phyloP scores from a whole-genome alignment of 2,888 invertebrate species.

The Thymelicus lineola region DNA sequence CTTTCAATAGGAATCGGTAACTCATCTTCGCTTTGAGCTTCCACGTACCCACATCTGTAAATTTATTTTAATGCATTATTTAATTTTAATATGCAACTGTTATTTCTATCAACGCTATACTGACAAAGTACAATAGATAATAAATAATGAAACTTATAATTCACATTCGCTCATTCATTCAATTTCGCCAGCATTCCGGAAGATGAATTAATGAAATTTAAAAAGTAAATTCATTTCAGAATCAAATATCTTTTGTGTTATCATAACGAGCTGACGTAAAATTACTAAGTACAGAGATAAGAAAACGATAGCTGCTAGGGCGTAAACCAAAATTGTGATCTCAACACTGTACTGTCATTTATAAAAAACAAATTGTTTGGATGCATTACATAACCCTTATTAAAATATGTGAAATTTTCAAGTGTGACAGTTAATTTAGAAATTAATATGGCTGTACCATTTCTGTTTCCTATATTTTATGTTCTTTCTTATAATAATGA shows the following conservation, averaged over 20 bases:
- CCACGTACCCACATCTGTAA: conserved; percentile 54
- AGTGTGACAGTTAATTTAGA: no score
- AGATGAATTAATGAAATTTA: conserved; percentile 43
- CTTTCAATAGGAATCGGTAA: conserved; percentile 69
- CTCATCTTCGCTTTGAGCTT: conserved; percentile 66
- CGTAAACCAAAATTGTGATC: conserved; percentile 55
- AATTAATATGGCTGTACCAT: no score
- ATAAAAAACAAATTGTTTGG: conserved; percentile 17
- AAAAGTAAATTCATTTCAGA: conserved; percentile 65
- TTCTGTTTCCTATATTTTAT: no score
- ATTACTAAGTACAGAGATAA: conserved; percentile 71
- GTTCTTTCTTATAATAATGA: background rate
- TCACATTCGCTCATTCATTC: no score
- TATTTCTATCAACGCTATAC: no score
- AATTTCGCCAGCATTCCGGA: background rate
- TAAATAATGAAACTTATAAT: no score
- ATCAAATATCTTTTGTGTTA: conserved; percentile 62
- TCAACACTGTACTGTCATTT: conserved; percentile 31
- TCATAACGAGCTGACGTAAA: conserved; percentile 72
- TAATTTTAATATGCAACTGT: background rate
- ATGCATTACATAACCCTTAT: conserved; percentile 13
- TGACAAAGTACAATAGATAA: no score
- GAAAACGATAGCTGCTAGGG: conserved; percentile 72
- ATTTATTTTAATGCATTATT: conserved; percentile 20
- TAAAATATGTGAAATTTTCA: background rate